These are phyloP conservation scores for Andrena camellia DNA, from an alignment of 2,888 invertebrate genomes.

Conservation along the genomic window DNA sequence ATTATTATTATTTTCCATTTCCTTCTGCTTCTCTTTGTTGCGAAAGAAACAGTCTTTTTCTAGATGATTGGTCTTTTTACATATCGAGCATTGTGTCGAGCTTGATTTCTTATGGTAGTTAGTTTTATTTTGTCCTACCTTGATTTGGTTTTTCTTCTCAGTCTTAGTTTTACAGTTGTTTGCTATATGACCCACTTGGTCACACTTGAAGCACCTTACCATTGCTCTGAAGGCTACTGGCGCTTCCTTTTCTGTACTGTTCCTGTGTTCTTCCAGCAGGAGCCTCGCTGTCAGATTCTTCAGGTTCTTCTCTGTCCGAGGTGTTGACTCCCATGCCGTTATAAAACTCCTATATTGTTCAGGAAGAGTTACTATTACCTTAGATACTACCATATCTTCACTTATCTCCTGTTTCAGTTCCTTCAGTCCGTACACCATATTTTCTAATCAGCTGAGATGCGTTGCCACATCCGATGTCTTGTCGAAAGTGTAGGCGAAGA, in stretches of 20 bases:
- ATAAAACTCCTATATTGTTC: not conserved
- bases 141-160: not conserved
- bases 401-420: not conserved
- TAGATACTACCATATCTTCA: constrained; percentile 2
- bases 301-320: not conserved
- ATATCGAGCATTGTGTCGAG: not conserved
- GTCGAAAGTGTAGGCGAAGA: too few relatives aligned
- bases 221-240: not conserved
- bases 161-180: not conserved
- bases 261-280: not conserved
- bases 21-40: not conserved
- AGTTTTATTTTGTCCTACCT: not conserved
- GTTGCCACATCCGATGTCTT: not conserved
- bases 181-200: not conserved
- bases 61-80: not conserved
- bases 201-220: constrained; percentile 11
- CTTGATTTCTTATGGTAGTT: not conserved
- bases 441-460: not conserved
- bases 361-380: constrained; percentile 11
- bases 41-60: constrained; percentile 9
- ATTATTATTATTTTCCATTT: not conserved
- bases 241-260: not conserved
- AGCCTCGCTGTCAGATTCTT: constrained; percentile 9
- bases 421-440: constrained; percentile 7
- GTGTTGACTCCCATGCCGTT: constrained; percentile 13